A percentile compares a stretch with the other conserved stretches of the same genome.
These are phyloP conservation scores for Nothocercus julius DNA, from an alignment of 2,113 vertebrate species.

Conservation along the genomic window DNA sequence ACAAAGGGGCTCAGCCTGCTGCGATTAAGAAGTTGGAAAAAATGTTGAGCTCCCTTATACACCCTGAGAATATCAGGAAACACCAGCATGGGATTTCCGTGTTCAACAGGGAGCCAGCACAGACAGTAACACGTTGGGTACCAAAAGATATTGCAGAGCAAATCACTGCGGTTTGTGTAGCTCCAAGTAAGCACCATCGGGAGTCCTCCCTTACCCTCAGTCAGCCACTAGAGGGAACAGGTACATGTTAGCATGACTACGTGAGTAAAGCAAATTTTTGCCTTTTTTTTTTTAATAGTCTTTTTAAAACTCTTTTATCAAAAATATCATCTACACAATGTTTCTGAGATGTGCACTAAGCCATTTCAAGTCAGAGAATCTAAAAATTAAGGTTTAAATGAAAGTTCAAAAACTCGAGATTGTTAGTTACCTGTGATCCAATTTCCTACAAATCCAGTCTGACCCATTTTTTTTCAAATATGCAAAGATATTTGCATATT, in stretches of 20 bases:
- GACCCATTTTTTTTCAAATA: background rate
- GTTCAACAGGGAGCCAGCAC: fast-evolving
- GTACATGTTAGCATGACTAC: fast-evolving
- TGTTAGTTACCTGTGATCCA: background rate
- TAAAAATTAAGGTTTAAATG: background rate
- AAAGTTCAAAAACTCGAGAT: background rate
- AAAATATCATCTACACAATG: background rate
- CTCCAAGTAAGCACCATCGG: background rate
- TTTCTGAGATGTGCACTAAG: background rate
- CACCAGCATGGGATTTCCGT: background rate
- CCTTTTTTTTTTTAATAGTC: background rate
- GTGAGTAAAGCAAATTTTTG: fast-evolving
- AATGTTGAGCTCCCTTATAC: background rate
- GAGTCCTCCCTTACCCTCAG: background rate
- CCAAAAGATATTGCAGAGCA: fast-evolving
- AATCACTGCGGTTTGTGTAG: fast-evolving
- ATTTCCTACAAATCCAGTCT: background rate
- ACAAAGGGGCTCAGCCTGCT: background rate
- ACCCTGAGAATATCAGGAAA: background rate
- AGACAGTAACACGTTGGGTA: fast-evolving
- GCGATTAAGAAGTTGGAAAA: background rate
- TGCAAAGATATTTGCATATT: background rate
- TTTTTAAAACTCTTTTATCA: background rate
- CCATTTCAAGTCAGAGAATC: background rate
- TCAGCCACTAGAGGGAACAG: conserved; percentile 32